Base-by-base conservation (phyloP, 2,113 vertebrate species). In the Piprites chloris region DNA sequence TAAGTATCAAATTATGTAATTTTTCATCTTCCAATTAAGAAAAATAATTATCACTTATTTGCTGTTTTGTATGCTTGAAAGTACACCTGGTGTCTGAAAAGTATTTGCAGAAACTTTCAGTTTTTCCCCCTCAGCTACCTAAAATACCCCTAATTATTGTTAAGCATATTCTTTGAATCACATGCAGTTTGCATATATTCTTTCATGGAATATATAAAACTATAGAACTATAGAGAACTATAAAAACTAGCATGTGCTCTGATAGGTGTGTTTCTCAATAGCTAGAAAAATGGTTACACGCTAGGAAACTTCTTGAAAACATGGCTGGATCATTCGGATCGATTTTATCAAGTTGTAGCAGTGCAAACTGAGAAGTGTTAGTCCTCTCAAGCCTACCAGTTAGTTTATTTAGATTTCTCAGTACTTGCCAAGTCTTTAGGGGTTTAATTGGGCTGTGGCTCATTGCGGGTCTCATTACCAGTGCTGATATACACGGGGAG, bases 361-460 rank as follows among this genome's bases (percentile, higher is more conserved):
- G n/a, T 72, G 75, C 65, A 86, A 42, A 68, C 49, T 89, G 62
- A 56, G 30, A 39, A 87, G 39, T 27, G 1, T 46, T 58, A 81
- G 41, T 76, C 39, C 58, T 89, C 76, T 87, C 23, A 93, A 52
- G 61, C 41, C 59, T 58, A 71, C 68, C 81, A 58, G 62, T 49
- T 87, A 89, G 62, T 87, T 94, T 71, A 83, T 93, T 96, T 80
- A 69, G 39, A 73, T 90, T 95, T 89, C 47, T 49, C 61, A 72
- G 35, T 80, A 50, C 50, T 86, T 90, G 71, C 81, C 44, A 93
- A 67, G 59, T 93, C 67, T 62, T 93, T 14, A 67, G 58, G 59
- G 62, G 42, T 91, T 83, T 91, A 94, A 87, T 74, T 91, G 90
- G 47, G 32, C 74, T 80, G 50, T 66, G 79, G 46, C 78, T 90